phyloP scores from a whole-genome alignment of 2,888 invertebrate genomes.

The Ctena decussata region DNA sequence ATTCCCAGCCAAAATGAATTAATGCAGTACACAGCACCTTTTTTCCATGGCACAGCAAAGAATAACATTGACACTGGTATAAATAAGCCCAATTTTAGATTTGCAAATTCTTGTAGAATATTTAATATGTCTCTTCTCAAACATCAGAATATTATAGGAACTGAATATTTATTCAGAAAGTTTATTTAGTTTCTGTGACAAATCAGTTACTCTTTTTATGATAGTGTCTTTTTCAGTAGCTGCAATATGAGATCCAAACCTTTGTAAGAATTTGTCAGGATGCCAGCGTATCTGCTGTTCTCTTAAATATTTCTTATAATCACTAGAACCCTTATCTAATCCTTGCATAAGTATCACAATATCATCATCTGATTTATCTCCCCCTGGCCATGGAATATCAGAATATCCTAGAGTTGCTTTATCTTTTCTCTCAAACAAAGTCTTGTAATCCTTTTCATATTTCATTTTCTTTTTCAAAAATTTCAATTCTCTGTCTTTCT shows the following conservation, averaged over 20 bases:
- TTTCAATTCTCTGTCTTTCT: slow-evolving; percentile 51
- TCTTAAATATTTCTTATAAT: slow-evolving; percentile 76
- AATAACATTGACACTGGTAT: too few species aligned
- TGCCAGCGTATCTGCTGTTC: slow-evolving; percentile 84
- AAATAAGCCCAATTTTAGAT: too few species aligned
- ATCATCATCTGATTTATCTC: slow-evolving; percentile 55
- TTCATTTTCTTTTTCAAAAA: slow-evolving; percentile 61
- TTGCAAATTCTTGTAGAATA: too few species aligned
- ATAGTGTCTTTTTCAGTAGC: slow-evolving; percentile 73
- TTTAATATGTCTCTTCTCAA: too few species aligned
- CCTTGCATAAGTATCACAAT: slow-evolving; percentile 77
- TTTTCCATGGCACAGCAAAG: too few species aligned
- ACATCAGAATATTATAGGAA: too few species aligned
- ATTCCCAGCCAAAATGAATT: too few species aligned
- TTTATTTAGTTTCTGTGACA: slow-evolving; percentile 82
- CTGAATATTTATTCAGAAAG: slow-evolving; percentile 14
- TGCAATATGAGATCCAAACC: slow-evolving; percentile 74
- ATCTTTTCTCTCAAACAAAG: slow-evolving; percentile 48
- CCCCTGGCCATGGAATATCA: slow-evolving; percentile 83
- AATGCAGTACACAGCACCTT: too few species aligned
- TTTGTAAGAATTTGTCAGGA: slow-evolving; percentile 84
- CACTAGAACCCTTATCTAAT: slow-evolving; percentile 57
- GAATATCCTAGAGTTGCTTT: slow-evolving; percentile 62
- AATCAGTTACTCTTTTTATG: slow-evolving; percentile 78
- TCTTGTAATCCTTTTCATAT: slow-evolving; percentile 72